Conservation (phyloP, 2,113 vertebrate genomes). For the Trematomus loennbergii region DNA sequence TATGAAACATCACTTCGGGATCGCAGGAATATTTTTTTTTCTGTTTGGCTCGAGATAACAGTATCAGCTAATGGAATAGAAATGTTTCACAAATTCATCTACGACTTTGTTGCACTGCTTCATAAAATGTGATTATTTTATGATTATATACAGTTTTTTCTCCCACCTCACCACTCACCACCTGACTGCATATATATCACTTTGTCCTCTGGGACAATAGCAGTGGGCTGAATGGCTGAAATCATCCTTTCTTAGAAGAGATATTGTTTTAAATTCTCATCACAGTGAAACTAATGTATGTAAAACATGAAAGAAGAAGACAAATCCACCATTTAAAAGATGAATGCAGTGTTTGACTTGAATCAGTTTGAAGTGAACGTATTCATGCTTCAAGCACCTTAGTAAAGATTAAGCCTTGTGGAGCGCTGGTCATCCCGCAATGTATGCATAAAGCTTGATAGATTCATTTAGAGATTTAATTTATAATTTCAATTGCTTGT, state of each 20-base stretch:
- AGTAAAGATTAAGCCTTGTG: too few relatives aligned
- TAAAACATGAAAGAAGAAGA: neutral
- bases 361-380: too few relatives aligned
- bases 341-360: too few relatives aligned
- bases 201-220: constrained; percentile 8
- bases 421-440: too few relatives aligned
- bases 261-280: neutral
- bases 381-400: too few relatives aligned
- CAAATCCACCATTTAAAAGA: too few relatives aligned
- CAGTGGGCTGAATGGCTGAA: constrained; percentile 18
- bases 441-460: neutral
- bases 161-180: constrained; percentile 11
- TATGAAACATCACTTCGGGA: constrained; percentile 29
- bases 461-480: neutral
- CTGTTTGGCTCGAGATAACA: constrained; percentile 23
- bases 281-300: neutral
- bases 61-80: constrained; percentile 10
- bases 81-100: constrained; percentile 32
- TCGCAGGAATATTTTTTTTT: constrained; percentile 24
- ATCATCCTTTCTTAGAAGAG: neutral
- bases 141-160: neutral
- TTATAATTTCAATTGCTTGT: neutral
- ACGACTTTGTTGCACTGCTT: constrained; percentile 8
- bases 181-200: constrained; percentile 14
- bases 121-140: constrained; percentile 7